These are phyloP conservation scores for Lampropteryx suffumata DNA, from an alignment of 2,888 invertebrate species.

Conservation along the genomic window DNA sequence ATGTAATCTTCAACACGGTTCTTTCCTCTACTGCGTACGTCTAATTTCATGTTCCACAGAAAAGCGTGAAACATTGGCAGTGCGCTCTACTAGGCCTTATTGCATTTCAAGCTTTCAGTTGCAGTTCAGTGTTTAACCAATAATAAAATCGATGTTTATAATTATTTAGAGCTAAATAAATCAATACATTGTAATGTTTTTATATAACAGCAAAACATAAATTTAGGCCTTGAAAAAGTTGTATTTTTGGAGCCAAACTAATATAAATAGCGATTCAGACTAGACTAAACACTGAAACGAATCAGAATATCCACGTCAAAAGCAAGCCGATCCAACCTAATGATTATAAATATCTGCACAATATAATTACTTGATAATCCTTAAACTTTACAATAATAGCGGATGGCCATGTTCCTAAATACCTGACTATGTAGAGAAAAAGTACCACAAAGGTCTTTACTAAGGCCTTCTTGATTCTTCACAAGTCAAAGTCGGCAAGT, in stretches of 20 bases:
- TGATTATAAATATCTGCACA: neutral
- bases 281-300: conserved; percentile 22
- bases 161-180: neutral
- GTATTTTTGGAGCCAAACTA: neutral
- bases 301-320: conserved; percentile 18
- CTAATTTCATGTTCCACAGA: no score
- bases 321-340: conserved; percentile 8
- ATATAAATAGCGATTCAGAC: conserved; percentile 11
- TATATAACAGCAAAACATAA: neutral
- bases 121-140: no score
- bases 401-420: conserved; percentile 28
- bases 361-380: conserved; percentile 1
- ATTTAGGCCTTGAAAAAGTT: neutral
- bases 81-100: no score
- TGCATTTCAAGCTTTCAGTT: no score
- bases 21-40: no score
- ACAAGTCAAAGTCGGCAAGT: conserved; percentile 21
- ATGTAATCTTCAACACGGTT: no score
- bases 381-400: conserved; percentile 18
- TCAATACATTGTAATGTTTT: neutral
- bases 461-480: conserved; percentile 29
- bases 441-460: conserved; percentile 28
- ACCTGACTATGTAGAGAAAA: conserved; percentile 29
- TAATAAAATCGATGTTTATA: neutral
- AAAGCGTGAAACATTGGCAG: no score